These are phyloP conservation scores for Spea multiplicata DNA, from an alignment of 2,113 vertebrate genomes.

Conservation along the genomic window DNA sequence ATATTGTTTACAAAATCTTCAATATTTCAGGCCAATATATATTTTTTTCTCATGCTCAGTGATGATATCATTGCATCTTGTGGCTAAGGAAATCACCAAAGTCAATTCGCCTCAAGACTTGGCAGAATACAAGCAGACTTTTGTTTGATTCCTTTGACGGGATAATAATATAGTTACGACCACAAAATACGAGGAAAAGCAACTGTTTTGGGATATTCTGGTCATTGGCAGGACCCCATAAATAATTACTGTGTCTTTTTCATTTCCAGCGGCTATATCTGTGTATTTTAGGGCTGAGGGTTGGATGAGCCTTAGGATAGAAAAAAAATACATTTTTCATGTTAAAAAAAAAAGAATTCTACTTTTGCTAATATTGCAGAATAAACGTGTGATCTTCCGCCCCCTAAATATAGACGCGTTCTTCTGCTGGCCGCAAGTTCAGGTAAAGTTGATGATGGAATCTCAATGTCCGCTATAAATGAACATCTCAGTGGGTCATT, in stretches of 20 bases:
- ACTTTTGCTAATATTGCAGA: not conserved
- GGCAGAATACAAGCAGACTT: too few relatives aligned
- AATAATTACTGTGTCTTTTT: not conserved
- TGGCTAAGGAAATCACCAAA: too few relatives aligned
- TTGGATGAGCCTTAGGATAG: not conserved
- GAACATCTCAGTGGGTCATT: conserved; percentile 27
- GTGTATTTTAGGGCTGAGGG: not conserved
- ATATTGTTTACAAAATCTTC: too few relatives aligned
- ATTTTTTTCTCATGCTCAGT: too few relatives aligned
- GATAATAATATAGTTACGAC: not conserved
- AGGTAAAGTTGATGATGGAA: conserved; percentile 13
- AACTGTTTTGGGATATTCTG: not conserved
- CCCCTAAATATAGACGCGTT: not conserved
- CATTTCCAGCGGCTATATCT: too few relatives aligned
- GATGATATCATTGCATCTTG: too few relatives aligned
- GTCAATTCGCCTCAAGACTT: too few relatives aligned
- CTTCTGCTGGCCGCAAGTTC: conserved; percentile 8
- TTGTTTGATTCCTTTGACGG: not conserved
- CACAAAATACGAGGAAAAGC: not conserved
- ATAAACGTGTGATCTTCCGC: not conserved
- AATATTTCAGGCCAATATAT: too few relatives aligned
- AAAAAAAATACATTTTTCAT: not conserved
- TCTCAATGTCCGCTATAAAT: conserved; percentile 22
- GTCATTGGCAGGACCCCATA: not conserved
- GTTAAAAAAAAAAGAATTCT: not conserved